phyloP scores from a whole-genome alignment of 2,888 invertebrate species.

The Desoria tigrina region DNA sequence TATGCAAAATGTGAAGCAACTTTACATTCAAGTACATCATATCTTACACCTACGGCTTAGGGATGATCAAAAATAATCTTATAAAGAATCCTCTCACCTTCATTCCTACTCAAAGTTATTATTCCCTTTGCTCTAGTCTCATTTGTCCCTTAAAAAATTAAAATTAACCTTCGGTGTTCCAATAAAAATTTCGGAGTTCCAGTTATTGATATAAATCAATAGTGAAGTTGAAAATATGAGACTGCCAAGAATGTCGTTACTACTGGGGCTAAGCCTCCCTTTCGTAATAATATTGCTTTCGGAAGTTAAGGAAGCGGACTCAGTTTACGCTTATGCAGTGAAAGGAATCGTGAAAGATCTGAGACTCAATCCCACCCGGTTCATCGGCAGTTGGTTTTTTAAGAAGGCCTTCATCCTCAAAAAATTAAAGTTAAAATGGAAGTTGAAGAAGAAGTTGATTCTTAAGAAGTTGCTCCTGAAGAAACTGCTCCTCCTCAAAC shows the following conservation, averaged over 20 bases:
- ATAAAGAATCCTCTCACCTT: too few relatives aligned
- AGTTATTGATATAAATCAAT: too few relatives aligned
- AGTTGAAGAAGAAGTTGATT: slow-evolving; percentile 47
- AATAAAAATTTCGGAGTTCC: too few relatives aligned
- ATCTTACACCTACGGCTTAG: too few relatives aligned
- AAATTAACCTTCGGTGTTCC: too few relatives aligned
- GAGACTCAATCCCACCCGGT: slow-evolving; percentile 39
- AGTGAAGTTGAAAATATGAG: background rate
- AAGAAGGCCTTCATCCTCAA: slow-evolving; percentile 51
- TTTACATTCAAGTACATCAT: too few relatives aligned
- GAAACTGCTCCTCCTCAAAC: slow-evolving; percentile 12
- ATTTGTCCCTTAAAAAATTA: too few relatives aligned
- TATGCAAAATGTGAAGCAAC: too few relatives aligned
- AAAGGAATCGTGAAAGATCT: slow-evolving; percentile 51
- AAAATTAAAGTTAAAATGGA: slow-evolving; percentile 49
- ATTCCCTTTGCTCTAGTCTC: too few relatives aligned
- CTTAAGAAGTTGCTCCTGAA: slow-evolving; percentile 44
- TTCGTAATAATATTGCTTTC: slow-evolving; percentile 18
- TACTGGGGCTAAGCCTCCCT: slow-evolving; percentile 5
- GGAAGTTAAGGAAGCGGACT: slow-evolving; percentile 35
- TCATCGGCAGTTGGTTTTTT: slow-evolving; percentile 49
- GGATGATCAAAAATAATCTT: too few relatives aligned
- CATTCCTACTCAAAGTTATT: too few relatives aligned
- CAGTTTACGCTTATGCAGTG: slow-evolving; percentile 48
- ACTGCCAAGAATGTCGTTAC: slow-evolving; percentile 6